These are phyloP conservation scores for Pygmarrhopalites habei DNA, from an alignment of 1,140 invertebrate species.

Conservation along the genomic window DNA sequence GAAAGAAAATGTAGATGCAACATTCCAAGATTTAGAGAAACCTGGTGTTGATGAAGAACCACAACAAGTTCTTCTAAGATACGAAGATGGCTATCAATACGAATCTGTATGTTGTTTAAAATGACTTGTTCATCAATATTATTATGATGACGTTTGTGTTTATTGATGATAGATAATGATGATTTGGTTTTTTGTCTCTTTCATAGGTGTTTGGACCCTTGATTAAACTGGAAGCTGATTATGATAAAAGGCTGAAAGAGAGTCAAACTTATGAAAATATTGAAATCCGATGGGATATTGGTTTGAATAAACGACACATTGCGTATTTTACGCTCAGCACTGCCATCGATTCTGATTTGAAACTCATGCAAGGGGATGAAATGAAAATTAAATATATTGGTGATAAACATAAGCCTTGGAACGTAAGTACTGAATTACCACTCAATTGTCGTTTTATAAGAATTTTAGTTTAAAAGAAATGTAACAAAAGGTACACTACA, in stretches of 20 bases:
- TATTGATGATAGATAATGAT: conserved; percentile 45
- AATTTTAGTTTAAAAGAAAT: too few species aligned
- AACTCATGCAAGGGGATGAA: conserved; percentile 99
- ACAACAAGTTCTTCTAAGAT: conserved; percentile 83
- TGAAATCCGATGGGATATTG: conserved; percentile 96
- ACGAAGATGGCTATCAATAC: conserved; percentile 98
- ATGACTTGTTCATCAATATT: neutral
- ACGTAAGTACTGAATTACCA: too few species aligned
- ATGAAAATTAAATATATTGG: conserved; percentile 86
- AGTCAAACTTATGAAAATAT: conserved; percentile 98
- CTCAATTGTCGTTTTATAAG: too few species aligned
- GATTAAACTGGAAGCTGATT: conserved; percentile 95
- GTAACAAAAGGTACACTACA: too few species aligned
- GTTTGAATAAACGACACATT: conserved; percentile 95
- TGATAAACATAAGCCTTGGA: conserved; percentile 88
- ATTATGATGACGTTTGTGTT: neutral
- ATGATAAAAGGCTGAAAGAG: conserved; percentile 96
- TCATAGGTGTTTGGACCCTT: conserved; percentile 96
- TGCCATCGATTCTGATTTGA: conserved; percentile 64
- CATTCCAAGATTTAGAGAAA: conserved; percentile 94
- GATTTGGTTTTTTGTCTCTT: too few species aligned
- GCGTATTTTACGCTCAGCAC: conserved; percentile 94
- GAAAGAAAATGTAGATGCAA: conserved; percentile 97
- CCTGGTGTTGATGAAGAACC: conserved; percentile 96
- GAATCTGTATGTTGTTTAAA: too few species aligned